phyloP scores from a whole-genome alignment of 2,797 vertebrate species.

The Anguilla pacifica region DNA sequence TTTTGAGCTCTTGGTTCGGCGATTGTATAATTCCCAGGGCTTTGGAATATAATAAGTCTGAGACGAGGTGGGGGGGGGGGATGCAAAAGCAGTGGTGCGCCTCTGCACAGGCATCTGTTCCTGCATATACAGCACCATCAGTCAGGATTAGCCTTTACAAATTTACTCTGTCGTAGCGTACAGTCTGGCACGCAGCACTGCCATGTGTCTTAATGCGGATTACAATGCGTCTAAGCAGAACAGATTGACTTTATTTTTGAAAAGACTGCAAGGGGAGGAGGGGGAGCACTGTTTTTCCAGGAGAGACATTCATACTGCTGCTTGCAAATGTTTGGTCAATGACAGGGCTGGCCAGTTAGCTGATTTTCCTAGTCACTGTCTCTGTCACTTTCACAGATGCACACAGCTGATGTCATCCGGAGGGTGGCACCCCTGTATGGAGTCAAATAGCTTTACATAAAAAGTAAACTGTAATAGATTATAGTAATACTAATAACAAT shows the following conservation, averaged over 20 bases:
- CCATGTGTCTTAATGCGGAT: slow-evolving; percentile 59
- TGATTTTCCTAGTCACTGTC: neutral
- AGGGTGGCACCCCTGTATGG: neutral
- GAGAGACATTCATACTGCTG: neutral
- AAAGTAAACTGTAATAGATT: neutral
- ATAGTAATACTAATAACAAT: neutral
- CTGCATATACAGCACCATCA: slow-evolving; percentile 54
- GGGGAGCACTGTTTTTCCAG: neutral
- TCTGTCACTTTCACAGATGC: neutral
- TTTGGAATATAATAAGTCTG: neutral
- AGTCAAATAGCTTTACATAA: neutral
- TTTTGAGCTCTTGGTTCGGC: neutral
- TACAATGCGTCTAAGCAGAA: neutral
- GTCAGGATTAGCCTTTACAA: slow-evolving; percentile 56
- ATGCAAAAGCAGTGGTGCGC: slow-evolving; percentile 52
- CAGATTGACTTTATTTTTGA: neutral
- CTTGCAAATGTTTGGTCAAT: neutral
- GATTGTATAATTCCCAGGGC: neutral
- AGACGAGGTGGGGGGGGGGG: neutral
- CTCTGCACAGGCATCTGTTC: slow-evolving; percentile 65
- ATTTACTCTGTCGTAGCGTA: neutral
- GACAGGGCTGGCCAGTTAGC: neutral
- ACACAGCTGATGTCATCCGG: slow-evolving; percentile 2
- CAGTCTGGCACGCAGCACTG: slow-evolving; percentile 56
- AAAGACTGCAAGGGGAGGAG: neutral